Base-by-base conservation (phyloP, 2,888 invertebrate species). In the Drosophila paucipuncta region DNA sequence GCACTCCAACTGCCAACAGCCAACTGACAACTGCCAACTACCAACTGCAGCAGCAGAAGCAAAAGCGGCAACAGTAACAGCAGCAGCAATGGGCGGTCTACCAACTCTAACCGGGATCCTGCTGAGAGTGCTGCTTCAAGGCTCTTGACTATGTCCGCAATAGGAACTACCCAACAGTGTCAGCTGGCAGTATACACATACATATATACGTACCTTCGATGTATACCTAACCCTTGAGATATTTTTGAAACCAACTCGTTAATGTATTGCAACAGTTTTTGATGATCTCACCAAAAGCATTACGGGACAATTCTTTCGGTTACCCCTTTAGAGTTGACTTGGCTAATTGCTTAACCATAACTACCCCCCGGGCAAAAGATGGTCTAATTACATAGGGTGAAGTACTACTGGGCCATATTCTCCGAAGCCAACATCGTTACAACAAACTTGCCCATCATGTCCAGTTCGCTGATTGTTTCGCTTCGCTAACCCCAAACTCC, bases 391-490 rank as follows among this genome's bases (percentile, higher is more conserved):
- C 47, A 25, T 47, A 43, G 67, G 39, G 64, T 68, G 64, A 65
- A 67, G 65, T 63, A 61, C 63, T 59, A 10, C 22, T 9, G 28
- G 35, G 25, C 43, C 52, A 58, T 66, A 74, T 64, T 68, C 80
- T 72, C 72, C 18, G 37, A 10, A 52, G 68, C 33, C 52, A 63
- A 68, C 73, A 73, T 76, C 67, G 76, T 80, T 78, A 72, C 76
- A 61, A 55, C 76, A 61, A 57, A 52, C 70, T 71, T 78, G 49
- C 70, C 68, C 85, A 90, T 90, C 80, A 88, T 85, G 80, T 85
- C 76, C 88, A 89, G 85, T 78, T 85, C 88, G 88, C 83, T 85
- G 88, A 85, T 66, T 88, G 80, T 75, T 82, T 73, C 85, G 90
- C 85, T 89, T 87, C 83, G 85, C 52, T 35, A 30, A 28, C 52